Percentiles rank a stretch among this genome's conserved stretches.
Conservation (phyloP, 2,797 vertebrate species). For the Sciaenops ocellatus region DNA sequence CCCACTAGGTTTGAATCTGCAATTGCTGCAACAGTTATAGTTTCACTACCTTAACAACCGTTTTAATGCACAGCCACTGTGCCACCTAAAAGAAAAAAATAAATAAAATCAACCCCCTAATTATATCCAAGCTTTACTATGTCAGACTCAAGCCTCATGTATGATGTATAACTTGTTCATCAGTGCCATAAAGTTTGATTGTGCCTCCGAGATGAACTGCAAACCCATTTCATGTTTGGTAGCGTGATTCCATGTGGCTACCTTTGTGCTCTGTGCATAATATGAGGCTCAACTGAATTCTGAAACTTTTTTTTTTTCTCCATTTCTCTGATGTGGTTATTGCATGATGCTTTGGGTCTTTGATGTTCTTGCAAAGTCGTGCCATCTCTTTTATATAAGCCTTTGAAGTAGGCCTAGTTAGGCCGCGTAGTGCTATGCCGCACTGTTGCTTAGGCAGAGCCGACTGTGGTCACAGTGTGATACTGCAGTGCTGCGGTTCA, state of each 20-base stretch:
- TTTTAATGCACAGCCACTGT: neutral
- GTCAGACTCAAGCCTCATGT: neutral
- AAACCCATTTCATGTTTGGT: conserved; percentile 30
- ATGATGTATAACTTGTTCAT: neutral
- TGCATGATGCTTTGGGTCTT: conserved; percentile 73
- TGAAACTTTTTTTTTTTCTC: conserved; percentile 41
- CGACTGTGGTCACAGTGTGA: conserved; percentile 70
- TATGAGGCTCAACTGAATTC: conserved; percentile 53
- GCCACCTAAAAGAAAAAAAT: neutral
- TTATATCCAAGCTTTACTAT: neutral
- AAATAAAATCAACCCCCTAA: neutral
- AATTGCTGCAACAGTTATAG: neutral
- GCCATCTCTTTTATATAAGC: conserved; percentile 72
- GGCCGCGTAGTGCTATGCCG: conserved; percentile 46
- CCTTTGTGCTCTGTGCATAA: conserved; percentile 33
- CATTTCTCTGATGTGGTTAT: conserved; percentile 73
- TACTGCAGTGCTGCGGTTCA: conserved; percentile 53
- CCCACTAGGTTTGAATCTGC: neutral
- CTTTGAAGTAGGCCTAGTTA: conserved; percentile 77
- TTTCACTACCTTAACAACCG: neutral
- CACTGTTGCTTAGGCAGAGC: conserved; percentile 60
- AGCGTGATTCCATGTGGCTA: conserved; percentile 31
- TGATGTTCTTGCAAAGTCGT: conserved; percentile 77
- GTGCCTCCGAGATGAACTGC: conserved; percentile 16
- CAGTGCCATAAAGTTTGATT: neutral